Percentiles rank a stretch among this genome's conserved stretches.
Evolutionary conservation across 1,140 invertebrate species (phyloP).

Genomic region (Goniozus legneri): DNA sequence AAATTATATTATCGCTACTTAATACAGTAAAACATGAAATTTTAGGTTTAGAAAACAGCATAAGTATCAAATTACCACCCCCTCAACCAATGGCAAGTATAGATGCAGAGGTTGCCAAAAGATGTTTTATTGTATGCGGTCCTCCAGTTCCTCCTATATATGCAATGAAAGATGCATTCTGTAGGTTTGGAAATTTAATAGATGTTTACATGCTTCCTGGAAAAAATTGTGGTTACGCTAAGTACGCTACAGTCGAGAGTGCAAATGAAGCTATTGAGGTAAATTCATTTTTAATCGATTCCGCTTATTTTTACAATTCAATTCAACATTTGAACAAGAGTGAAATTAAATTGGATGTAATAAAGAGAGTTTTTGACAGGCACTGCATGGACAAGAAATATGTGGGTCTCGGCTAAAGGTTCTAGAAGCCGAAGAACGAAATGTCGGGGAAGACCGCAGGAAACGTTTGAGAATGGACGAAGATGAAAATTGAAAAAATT

Average conservation of each 20-base stretch:
- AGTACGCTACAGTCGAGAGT: conserved; percentile 75
- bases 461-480: conserved; percentile 58
- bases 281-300: conserved; percentile 12
- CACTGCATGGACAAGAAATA: conserved; percentile 78
- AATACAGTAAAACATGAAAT: too few relatives aligned
- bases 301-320: background rate
- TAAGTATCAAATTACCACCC: conserved; percentile 67
- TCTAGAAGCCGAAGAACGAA: conserved; percentile 81
- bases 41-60: conserved; percentile 44
- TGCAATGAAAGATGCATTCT: conserved; percentile 85
- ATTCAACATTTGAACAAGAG: background rate
- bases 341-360: background rate
- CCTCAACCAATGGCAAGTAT: conserved; percentile 70
- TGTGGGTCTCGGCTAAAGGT: conserved; percentile 82
- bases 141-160: conserved; percentile 75
- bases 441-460: conserved; percentile 54
- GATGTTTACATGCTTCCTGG: conserved; percentile 86
- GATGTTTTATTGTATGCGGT: conserved; percentile 76
- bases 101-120: conserved; percentile 66
- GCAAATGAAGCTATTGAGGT: conserved; percentile 77
- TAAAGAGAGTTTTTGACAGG: conserved; percentile 42
- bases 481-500: conserved; percentile 44
- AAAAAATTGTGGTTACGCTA: conserved; percentile 89
- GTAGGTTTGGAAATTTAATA: conserved; percentile 88
- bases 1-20: too few relatives aligned